Percentiles rank a stretch among this genome's conserved stretches.
phyloP scores from a whole-genome alignment of 1,140 invertebrate genomes.

The Drosophila ananassae region DNA sequence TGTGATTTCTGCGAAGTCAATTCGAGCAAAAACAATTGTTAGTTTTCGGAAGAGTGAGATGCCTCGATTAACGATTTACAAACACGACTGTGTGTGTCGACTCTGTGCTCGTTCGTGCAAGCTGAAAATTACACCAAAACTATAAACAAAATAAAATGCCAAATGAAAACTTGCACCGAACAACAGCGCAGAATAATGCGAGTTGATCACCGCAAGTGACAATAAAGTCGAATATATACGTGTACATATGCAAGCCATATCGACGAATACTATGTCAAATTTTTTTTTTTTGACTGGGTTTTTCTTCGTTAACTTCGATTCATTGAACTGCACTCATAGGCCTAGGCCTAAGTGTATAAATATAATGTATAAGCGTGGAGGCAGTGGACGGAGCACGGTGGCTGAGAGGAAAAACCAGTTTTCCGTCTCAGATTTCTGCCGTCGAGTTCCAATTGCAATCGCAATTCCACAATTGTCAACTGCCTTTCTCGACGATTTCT shows the following conservation, averaged over 20 bases:
- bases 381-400: too few relatives aligned
- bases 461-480: constrained; percentile 52
- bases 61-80: too few relatives aligned
- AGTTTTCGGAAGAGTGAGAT: too few relatives aligned
- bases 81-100: too few relatives aligned
- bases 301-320: constrained; percentile 22
- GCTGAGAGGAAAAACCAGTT: constrained; percentile 36
- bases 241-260: too few relatives aligned
- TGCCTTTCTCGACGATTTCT: constrained; percentile 48
- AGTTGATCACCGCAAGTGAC: too few relatives aligned
- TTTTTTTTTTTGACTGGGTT: background rate
- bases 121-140: too few relatives aligned
- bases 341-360: background rate
- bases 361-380: background rate
- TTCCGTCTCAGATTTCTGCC: constrained; percentile 32
- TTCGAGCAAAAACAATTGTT: background rate
- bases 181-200: too few relatives aligned
- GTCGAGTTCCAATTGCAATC: constrained; percentile 57
- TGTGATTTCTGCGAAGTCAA: background rate
- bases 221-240: too few relatives aligned
- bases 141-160: too few relatives aligned
- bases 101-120: background rate
- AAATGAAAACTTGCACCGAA: too few relatives aligned
- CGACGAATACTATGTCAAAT: background rate
- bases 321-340: constrained; percentile 30